A percentile compares a stretch with the other conserved stretches of the same genome.
These are phyloP conservation scores for Vireo altiloquus DNA, from an alignment of 2,113 vertebrate species.

Conservation along the genomic window DNA sequence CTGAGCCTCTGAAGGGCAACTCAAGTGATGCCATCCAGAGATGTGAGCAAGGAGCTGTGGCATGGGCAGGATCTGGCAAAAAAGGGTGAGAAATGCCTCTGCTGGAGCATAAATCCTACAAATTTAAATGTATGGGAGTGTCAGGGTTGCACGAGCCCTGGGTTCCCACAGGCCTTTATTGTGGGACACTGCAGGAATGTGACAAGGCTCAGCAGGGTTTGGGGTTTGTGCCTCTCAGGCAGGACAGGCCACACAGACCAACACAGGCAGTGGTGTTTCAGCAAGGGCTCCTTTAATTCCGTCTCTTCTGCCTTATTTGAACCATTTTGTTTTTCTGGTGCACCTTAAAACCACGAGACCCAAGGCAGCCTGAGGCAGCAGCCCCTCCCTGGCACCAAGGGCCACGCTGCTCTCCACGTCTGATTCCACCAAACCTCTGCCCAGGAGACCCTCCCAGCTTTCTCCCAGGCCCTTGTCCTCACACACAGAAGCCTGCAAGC, in stretches of 20 bases:
- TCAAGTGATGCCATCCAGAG: fast-evolving
- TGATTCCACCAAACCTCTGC: neutral
- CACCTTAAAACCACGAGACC: neutral
- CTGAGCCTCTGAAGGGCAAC: neutral
- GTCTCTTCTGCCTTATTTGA: neutral
- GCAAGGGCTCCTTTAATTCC: constrained; percentile 41
- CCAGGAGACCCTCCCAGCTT: neutral
- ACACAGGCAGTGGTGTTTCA: neutral
- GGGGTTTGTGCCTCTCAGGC: neutral
- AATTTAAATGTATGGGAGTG: fast-evolving
- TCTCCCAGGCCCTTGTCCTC: neutral
- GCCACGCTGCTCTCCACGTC: neutral
- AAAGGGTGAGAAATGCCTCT: neutral
- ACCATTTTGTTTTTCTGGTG: neutral
- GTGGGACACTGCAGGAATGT: neutral
- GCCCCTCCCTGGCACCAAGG: neutral
- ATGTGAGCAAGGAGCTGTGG: neutral
- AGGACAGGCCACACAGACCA: neutral
- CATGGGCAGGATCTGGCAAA: neutral
- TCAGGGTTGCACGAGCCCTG: neutral
- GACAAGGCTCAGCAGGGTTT: fast-evolving
- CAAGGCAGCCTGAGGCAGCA: neutral
- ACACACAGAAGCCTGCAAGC: neutral
- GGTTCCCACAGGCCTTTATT: neutral
- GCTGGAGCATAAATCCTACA: neutral